Percentiles rank a stretch among this genome's conserved stretches.
Evolutionary conservation across 2,113 vertebrate species (phyloP).

Genomic region (Mobula birostris): DNA sequence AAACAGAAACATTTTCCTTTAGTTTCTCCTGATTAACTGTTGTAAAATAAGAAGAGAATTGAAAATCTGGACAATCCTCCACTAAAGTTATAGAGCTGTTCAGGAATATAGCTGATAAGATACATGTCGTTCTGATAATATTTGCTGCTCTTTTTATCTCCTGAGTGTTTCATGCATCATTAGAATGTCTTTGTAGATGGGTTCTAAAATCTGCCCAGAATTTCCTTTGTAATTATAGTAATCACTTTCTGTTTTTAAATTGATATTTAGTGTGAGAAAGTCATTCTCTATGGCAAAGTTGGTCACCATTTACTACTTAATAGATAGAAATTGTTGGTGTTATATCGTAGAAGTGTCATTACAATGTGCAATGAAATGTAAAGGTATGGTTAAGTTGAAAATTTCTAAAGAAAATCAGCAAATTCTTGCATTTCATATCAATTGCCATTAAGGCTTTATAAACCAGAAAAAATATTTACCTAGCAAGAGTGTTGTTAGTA

Average conservation of each 20-base stretch:
- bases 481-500: background rate
- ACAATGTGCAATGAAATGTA: background rate
- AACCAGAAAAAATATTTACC: background rate
- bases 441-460: background rate
- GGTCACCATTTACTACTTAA: background rate
- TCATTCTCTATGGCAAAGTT: background rate
- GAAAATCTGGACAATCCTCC: background rate
- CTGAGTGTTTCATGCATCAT: background rate
- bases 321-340: constrained; percentile 11
- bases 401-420: background rate
- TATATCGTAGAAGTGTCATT: background rate
- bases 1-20: too few species aligned
- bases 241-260: constrained; percentile 1
- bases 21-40: background rate
- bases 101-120: background rate
- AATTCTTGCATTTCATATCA: background rate
- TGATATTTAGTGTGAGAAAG: background rate
- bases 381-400: background rate
- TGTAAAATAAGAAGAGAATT: background rate
- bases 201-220: background rate
- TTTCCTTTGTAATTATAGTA: constrained; percentile 16
- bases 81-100: background rate
- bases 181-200: background rate
- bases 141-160: background rate
- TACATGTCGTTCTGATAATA: background rate